Percentiles rank a stretch among this genome's conserved stretches.
Evolutionary conservation across 2,888 invertebrate genomes (phyloP).

Genomic region (Conchocele bisecta): DNA sequence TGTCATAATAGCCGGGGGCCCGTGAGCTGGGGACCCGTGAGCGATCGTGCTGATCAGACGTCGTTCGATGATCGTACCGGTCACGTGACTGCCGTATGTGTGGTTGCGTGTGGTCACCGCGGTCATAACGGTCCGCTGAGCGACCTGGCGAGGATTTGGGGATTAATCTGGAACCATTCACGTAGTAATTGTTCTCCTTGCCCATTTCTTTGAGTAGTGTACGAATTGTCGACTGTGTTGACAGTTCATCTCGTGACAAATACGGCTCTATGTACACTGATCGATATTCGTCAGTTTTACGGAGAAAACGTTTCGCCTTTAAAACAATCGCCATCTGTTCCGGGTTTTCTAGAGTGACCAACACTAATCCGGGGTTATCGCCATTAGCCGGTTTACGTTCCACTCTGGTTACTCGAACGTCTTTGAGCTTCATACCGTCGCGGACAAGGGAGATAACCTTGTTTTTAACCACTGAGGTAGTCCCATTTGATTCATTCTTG

Average conservation of each 20-base stretch:
- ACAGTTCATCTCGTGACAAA: background rate
- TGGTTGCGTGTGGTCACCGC: no score
- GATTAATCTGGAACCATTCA: background rate
- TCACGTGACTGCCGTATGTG: no score
- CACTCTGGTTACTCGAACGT: background rate
- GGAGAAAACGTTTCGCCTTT: background rate
- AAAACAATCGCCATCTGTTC: background rate
- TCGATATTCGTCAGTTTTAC: conserved; percentile 1
- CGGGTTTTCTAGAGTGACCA: background rate
- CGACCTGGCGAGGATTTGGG: no score
- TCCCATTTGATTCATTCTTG: background rate
- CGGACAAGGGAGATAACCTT: conserved; percentile 8
- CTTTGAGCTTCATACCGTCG: background rate
- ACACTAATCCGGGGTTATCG: background rate
- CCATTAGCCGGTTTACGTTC: background rate
- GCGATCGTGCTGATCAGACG: no score
- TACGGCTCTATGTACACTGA: conserved; percentile 6
- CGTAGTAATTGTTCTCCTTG: background rate
- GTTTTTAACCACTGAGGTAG: background rate
- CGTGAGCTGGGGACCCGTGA: no score
- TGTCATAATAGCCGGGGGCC: no score
- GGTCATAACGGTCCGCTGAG: background rate
- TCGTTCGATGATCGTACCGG: no score
- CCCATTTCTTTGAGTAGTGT: conserved; percentile 2
- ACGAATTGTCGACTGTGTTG: background rate